Evolutionary conservation across 2,797 vertebrate genomes (phyloP), one percentile per base, ranked within the genome.

Genomic region (Poeciliopsis infans): DNA sequence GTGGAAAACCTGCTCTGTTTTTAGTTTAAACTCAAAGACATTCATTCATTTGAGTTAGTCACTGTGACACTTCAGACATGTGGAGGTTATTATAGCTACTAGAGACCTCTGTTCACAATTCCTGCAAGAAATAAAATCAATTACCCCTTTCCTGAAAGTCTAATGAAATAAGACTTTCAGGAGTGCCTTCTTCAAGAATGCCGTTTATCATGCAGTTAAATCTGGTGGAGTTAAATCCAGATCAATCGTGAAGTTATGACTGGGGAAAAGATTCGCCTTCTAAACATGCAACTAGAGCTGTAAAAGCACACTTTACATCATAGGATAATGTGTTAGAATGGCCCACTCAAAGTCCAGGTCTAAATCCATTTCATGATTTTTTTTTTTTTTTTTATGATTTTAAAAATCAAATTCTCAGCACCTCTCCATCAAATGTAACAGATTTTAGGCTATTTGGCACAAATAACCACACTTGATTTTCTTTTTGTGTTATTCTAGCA

Each of bases 1-100:
- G 74, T 64, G 80, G 49, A 85, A 82, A 80, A 64, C 66, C 61
- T 10, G 28, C 72, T 75, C 74, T 45, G 47, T 46, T 85, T 80
- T 36, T 41, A 61, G 72, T 70, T 28, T 28, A 47, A 51, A 75
- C 79, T 70, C 7, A 7, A 82, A 76, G 25, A 82, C 43, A 51
- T 75, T 72, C 81, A 77, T 57, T 51, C 16, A 45, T 75, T 45
- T 28, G 45, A 20, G 36, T 81, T 74, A 71, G 53, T 28, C 2
- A 49, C 43, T 68, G 72, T 6, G 73, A 31, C 69, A 23, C 59
- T 69, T 31, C 75, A 68, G 57, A 72, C 77, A 49, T 70, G 53
- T 33, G 31, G 36, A 79, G 31, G 43, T 86, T 51, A 47, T 20
- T 69, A 75, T 76, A 75, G 46, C 13, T 2, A 39, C 1, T 18